Evolutionary conservation across 2,888 invertebrate species (phyloP), one percentile per base, ranked within the genome.

Genomic region (Petrolisthes cinctipes): DNA sequence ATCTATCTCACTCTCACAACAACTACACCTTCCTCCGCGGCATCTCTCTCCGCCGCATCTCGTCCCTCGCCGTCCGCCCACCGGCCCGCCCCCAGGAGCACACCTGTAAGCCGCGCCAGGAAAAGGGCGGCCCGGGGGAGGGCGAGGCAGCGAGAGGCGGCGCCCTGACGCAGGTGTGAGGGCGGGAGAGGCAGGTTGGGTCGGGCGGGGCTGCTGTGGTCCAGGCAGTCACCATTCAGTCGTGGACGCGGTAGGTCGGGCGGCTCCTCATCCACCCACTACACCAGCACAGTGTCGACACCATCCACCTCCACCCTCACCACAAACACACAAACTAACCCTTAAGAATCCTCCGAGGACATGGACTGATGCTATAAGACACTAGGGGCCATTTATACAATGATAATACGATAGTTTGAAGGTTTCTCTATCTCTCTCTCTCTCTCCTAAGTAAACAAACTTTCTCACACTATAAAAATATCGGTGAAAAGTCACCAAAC

Each of bases 141-240:
- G 61, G 61, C 61, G 61, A 61, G 61, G 61, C 61, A 61, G 61
- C 11, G 61, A 9, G 61, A 17, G 9, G 9, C 61, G 9, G 61
- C 9, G 61, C 61, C 83, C 85, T 6, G 80, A 86, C 86, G 86
- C 86, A 86, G 86, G 86, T 86, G 86, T 86, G 83, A 71, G 79
- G 54, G 17, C n/a, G 82, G 37, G 68, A 83, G 76, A 83, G 86
- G 79, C 86, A 86, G 86, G 86, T 86, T 86, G 86, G 86, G 86
- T 83, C 86, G 86, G 86, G 86, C 71, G 86, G 86, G 86, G 86
- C 86, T 79, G 86, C 83, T 23, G 85, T 78, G 85, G 85, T 68
- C 54, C 80, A 53, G 83, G 83, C 86, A 86, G 86, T 86, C 71
- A 86, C 86, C 86, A 78, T 86, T 86, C 76, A 86, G 86, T 66